Evolutionary conservation across 2,888 invertebrate genomes (phyloP).

Genomic region (Drosophila aldrichi): DNA sequence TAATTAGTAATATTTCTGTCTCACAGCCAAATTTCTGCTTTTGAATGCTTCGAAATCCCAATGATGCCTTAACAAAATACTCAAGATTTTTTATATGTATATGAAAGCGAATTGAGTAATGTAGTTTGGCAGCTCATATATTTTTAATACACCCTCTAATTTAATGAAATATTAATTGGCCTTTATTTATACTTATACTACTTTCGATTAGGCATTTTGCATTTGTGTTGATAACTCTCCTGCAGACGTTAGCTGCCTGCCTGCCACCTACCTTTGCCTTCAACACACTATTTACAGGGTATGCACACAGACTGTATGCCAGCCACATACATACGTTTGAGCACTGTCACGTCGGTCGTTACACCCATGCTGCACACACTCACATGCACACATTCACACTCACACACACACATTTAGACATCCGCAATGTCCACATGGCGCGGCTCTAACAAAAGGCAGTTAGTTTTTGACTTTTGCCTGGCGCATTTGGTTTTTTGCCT

Average conservation of each 20-base stretch:
- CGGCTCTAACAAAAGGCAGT: conserved; percentile 74
- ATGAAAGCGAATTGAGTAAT: too few species aligned
- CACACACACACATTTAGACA: conserved; percentile 19
- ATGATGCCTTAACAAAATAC: too few species aligned
- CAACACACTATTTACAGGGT: conserved; percentile 36
- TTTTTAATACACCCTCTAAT: too few species aligned
- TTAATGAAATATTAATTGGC: too few species aligned
- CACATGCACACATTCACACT: conserved; percentile 18
- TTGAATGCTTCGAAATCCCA: too few species aligned
- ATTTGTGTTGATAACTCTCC: neutral
- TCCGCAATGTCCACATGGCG: conserved; percentile 72
- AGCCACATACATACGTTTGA: conserved; percentile 36
- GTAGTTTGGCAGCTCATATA: too few species aligned
- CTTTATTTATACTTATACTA: too few species aligned
- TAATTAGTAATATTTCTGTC: too few species aligned
- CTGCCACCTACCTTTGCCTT: neutral
- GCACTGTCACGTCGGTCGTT: conserved; percentile 35
- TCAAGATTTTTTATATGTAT: too few species aligned
- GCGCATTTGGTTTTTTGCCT: conserved; percentile 38
- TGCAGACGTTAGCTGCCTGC: neutral
- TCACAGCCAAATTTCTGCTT: too few species aligned
- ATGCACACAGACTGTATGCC: conserved; percentile 27
- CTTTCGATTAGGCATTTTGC: neutral
- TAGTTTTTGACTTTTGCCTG: conserved; percentile 76
- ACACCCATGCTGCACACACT: conserved; percentile 30